These are phyloP conservation scores for Nautilus pompilius DNA, from an alignment of 1,140 invertebrate species.

Conservation along the genomic window DNA sequence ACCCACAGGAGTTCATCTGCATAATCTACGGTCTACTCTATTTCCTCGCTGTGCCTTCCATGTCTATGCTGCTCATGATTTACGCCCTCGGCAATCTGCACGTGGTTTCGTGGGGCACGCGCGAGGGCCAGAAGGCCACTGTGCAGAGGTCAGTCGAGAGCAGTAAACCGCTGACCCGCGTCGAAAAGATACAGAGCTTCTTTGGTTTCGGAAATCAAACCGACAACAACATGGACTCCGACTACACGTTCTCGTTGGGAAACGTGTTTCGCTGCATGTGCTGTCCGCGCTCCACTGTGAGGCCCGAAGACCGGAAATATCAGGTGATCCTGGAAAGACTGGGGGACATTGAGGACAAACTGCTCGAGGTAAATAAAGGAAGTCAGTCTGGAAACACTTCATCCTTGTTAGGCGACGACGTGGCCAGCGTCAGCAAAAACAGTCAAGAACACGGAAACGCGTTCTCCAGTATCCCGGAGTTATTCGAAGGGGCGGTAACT, in stretches of 20 bases:
- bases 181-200: no score
- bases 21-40: conserved; percentile 77
- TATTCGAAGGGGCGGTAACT: no score
- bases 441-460: no score
- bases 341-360: conserved; percentile 7
- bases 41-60: conserved; percentile 87
- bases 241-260: conserved; percentile 22
- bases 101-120: conserved; percentile 86
- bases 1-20: conserved; percentile 78
- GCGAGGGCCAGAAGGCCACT: conserved; percentile 63
- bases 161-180: no score
- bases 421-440: no score
- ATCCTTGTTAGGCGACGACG: no score
- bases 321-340: conserved; percentile 31
- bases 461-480: no score
- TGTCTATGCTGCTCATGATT: conserved; percentile 89
- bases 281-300: conserved; percentile 16
- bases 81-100: conserved; percentile 90
- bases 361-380: not conserved
- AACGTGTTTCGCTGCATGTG: conserved; percentile 26
- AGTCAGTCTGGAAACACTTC: no score
- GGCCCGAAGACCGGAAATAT: conserved; percentile 19
- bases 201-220: not conserved
- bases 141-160: conserved; percentile 12
- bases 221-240: conserved; percentile 5